phyloP scores from a whole-genome alignment of 2,113 vertebrate species.

The Phylloscopus trochiloides region DNA sequence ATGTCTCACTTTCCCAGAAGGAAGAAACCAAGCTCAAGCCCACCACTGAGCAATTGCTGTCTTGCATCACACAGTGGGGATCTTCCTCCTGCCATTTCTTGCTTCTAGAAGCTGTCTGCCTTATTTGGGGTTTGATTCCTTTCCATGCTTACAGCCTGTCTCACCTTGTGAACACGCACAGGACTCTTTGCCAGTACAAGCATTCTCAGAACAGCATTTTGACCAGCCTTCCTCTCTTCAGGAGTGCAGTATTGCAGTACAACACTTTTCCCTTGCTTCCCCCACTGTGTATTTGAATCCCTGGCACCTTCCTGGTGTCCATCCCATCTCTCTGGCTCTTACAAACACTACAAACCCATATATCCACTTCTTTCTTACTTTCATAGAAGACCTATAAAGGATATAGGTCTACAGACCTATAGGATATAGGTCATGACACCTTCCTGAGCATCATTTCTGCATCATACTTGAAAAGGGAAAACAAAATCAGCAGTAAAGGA shows the following conservation, averaged over 20 bases:
- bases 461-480: not conserved
- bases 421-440: not conserved
- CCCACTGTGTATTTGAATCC: rapidly evolving
- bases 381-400: not conserved
- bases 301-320: not conserved
- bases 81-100: not conserved
- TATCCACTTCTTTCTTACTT: not conserved
- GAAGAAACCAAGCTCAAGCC: not conserved
- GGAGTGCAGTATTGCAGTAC: not conserved
- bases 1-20: not conserved
- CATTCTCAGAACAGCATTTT: not conserved
- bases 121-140: not conserved
- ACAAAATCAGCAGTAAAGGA: not conserved
- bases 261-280: rapidly evolving
- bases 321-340: not conserved
- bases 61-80: not conserved
- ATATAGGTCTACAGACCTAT: not conserved
- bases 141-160: not conserved
- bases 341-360: not conserved
- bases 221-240: not conserved
- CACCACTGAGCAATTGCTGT: not conserved
- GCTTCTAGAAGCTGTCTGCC: not conserved
- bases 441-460: not conserved
- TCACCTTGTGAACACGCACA: not conserved
- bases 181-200: not conserved